Evolutionary conservation across 2,113 vertebrate species (phyloP), one percentile per base, ranked within the genome.

Genomic region (Porphyrio hochstetteri): DNA sequence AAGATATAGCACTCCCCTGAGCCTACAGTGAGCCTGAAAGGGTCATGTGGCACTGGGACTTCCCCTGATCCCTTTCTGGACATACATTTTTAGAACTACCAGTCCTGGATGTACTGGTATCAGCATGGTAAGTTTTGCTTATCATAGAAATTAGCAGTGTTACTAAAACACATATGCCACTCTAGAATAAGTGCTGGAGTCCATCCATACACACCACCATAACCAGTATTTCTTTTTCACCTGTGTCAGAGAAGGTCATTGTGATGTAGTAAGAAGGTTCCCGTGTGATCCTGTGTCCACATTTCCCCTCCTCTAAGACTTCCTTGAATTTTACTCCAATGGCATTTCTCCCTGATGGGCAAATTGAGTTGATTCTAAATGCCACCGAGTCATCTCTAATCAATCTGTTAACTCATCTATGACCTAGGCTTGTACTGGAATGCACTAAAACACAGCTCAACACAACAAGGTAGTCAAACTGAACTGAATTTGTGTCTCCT

Each of bases 1-100:
- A 56, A 23, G 23, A 36, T 19, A 48, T 11, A 72, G 19, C 0
- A 0, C 27, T 57, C 9, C n/a, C 21, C 15, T 33, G 27, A 83
- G 55, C 28, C 68, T 44, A 31, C 38, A 71, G 35, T 31, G 57
- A 84, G 74, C 38, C 59, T 42, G 19, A 28, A n/a, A 65, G 16
- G 36, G 24, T 25, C 23, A 59, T 1, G 5, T 8, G 6, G 38
- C 16, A 38, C 53, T 25, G n/a, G 27, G 21, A 80, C 48, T 36
- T 48, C 29, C 19, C 38, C 33, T 33, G 19, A 10, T 11, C 3
- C 31, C n/a, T 57, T 60, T 61, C 78, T 52, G 28, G 48, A 31
- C 10, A 23, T 6, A 33, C 2, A 18, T 44, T 61, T 90, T 82
- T 48, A 53, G 18, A 91, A 48, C 13, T 27, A 52, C 33, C 13